phyloP scores from a whole-genome alignment of 2,888 invertebrate genomes.

The Conus canariensis region DNA sequence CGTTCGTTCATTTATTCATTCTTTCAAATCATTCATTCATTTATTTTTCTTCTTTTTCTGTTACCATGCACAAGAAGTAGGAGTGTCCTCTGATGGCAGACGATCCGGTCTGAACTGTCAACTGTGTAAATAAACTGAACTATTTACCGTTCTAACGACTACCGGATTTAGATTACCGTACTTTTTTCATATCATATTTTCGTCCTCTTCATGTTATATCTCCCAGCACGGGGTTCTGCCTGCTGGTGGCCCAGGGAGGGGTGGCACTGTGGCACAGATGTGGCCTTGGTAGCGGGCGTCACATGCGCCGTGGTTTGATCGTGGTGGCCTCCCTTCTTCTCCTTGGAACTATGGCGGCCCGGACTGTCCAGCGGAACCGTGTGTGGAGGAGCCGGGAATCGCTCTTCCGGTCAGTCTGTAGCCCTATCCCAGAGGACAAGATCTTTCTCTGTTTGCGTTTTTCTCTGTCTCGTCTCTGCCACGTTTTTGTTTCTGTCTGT shows the following conservation, averaged over 20 bases:
- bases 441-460: too few species aligned
- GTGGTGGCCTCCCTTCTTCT: constrained; percentile 58
- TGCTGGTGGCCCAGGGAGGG: constrained; percentile 82
- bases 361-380: constrained; percentile 85
- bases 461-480: neutral
- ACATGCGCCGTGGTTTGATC: neutral
- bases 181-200: neutral
- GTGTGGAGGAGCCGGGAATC: constrained; percentile 90
- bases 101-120: too few species aligned
- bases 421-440: too few species aligned
- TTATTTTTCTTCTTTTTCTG: too few species aligned
- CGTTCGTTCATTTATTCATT: too few species aligned
- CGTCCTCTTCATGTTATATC: constrained; percentile 22
- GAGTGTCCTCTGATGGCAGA: too few species aligned
- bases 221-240: constrained; percentile 78
- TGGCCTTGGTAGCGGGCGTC: neutral
- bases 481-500: neutral
- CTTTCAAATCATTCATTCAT: too few species aligned
- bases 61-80: too few species aligned
- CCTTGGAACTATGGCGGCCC: constrained; percentile 82
- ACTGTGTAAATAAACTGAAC: too few species aligned
- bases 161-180: too few species aligned
- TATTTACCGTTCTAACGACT: too few species aligned
- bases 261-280: neutral
- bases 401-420: constrained; percentile 84